Base-by-base conservation (phyloP, 2,113 vertebrate genomes). In the Jaculus jaculus region DNA sequence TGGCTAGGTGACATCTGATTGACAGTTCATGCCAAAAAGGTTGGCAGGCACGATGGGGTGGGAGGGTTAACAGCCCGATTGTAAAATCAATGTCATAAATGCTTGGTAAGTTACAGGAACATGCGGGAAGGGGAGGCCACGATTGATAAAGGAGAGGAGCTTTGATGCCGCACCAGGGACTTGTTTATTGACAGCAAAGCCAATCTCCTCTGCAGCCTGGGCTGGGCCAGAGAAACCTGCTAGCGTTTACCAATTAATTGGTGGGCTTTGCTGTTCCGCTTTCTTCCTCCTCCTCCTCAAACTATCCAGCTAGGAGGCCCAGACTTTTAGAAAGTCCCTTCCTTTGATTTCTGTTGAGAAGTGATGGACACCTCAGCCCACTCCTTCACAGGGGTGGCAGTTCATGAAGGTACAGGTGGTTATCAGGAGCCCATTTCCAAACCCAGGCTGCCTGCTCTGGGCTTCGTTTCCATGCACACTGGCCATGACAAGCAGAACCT, bases 91-190 rank as follows among this genome's bases (percentile, higher is more conserved):
- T 99, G 98, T 98, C 94, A 98, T 99, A 99, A 99, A 99, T 99
- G 98, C 99, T 99, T 99, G 99, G 99, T 99, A 99, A 99, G 99
- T 99, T 99, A 99, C 99, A 99, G 99, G 99, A 99, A 99, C 98
- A 99, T 98, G 98, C 98, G 98, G 98, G 99, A 99, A 99, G 99
- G 98, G 98, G 98, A 98, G 99, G 98, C 98, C 98, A 95, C 98
- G 99, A 99, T 98, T 99, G 99, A 99, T 99, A 99, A 99, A 99
- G 99, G 98, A 98, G 98, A 98, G 98, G 98, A 97, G 98, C 98
- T 99, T 99, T 99, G 99, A 99, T 99, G 98, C 98, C 99, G 98
- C 99, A 99, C 99, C 97, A 97, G 99, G 99, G 99, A 99, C 98
- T 98, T 98, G 98, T 98, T 99, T 98, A 99, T 99, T 97, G 99